phyloP scores from a whole-genome alignment of 2,888 invertebrate species.

The Eueremaeus valkanovi region DNA sequence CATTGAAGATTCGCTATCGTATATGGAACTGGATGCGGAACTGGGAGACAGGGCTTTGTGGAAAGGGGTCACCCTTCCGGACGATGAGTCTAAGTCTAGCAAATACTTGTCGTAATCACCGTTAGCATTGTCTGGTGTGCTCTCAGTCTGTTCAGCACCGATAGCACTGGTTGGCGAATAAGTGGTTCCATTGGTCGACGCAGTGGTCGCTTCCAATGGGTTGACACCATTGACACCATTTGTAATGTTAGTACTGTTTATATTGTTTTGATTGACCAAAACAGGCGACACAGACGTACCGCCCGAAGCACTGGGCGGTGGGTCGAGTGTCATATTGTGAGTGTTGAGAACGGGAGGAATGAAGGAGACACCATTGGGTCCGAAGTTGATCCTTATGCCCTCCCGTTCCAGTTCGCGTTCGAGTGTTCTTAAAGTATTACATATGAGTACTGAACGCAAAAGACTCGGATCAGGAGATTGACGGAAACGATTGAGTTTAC shows the following conservation, averaged over 20 bases:
- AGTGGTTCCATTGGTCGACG: not conserved
- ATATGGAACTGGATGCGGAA: not conserved
- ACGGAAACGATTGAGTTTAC: slow-evolving; percentile 78
- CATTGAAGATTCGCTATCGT: slow-evolving; percentile 5
- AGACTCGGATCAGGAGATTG: slow-evolving; percentile 85
- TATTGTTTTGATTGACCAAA: slow-evolving; percentile 19
- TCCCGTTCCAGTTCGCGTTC: slow-evolving; percentile 78
- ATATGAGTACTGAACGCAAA: slow-evolving; percentile 83
- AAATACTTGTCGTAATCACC: slow-evolving; percentile 46
- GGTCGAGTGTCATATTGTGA: slow-evolving; percentile 24
- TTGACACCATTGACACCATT: not conserved
- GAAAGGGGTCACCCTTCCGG: slow-evolving; percentile 46
- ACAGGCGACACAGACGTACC: too few relatives aligned
- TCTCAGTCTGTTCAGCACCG: slow-evolving; percentile 1
- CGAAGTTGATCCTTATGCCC: slow-evolving; percentile 50
- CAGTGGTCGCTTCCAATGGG: not conserved
- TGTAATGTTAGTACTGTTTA: not conserved
- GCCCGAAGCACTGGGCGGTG: slow-evolving; percentile 23
- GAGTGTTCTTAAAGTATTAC: slow-evolving; percentile 81
- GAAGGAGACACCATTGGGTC: slow-evolving; percentile 42
- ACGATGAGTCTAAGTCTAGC: slow-evolving; percentile 43
- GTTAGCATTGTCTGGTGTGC: not conserved
- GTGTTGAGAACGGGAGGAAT: slow-evolving; percentile 39
- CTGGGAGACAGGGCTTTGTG: not conserved
- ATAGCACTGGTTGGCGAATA: not conserved